Percentiles rank a stretch among this genome's conserved stretches.
Conservation (phyloP, 2,113 vertebrate species). For the Eurypyga helias region DNA sequence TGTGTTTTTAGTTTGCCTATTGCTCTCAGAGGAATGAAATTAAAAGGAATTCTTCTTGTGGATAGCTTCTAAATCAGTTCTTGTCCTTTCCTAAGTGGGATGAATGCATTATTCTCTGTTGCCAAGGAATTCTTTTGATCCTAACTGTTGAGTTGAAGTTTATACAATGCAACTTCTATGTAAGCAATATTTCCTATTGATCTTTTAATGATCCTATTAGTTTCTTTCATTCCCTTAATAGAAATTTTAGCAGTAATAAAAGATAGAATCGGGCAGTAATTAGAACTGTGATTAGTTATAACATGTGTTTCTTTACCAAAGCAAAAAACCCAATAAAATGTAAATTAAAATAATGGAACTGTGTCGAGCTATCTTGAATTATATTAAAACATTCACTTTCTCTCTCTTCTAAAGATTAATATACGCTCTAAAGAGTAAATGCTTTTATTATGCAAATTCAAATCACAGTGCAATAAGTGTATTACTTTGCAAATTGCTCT, state of each 20-base stretch:
- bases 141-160: neutral
- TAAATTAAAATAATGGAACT: conserved; percentile 63
- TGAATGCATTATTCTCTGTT: neutral
- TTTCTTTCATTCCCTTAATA: conserved; percentile 64
- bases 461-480: conserved; percentile 13
- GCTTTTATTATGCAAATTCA: conserved; percentile 63
- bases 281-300: conserved; percentile 62
- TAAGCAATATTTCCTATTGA: conserved; percentile 67
- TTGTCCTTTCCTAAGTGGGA: neutral
- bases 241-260: conserved; percentile 70
- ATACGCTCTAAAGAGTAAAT: conserved; percentile 34
- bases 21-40: conserved; percentile 3
- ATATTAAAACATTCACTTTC: conserved; percentile 17
- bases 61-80: conserved; percentile 31
- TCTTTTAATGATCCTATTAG: conserved; percentile 62
- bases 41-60: neutral
- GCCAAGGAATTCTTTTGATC: conserved; percentile 36
- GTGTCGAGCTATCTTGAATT: conserved; percentile 48
- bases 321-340: conserved; percentile 48
- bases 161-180: conserved; percentile 29
- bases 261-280: conserved; percentile 55
- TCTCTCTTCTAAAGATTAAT: conserved; percentile 39
- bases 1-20: neutral
- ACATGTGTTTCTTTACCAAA: conserved; percentile 54
- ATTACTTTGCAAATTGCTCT: conserved; percentile 45